phyloP scores from a whole-genome alignment of 2,797 vertebrate genomes.

The Galaxias olidus region DNA sequence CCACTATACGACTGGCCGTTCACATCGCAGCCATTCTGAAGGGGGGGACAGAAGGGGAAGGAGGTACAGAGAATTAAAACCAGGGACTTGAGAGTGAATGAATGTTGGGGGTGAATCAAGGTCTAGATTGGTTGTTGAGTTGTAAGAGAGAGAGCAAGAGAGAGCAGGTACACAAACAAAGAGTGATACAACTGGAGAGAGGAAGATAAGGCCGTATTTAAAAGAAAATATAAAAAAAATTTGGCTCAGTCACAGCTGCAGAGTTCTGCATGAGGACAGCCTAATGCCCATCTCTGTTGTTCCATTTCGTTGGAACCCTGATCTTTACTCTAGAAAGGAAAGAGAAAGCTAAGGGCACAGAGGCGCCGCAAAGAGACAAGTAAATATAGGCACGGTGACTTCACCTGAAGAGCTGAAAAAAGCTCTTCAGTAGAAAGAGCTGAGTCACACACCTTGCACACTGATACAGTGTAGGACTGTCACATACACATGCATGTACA shows the following conservation, averaged over 20 bases:
- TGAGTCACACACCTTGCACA: constrained; percentile 42
- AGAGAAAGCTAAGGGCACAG: constrained; percentile 15
- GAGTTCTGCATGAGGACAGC: background rate
- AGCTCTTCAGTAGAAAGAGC: constrained; percentile 35
- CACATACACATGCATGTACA: constrained; percentile 23
- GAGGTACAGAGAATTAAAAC: too few species aligned
- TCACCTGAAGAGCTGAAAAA: constrained; percentile 22
- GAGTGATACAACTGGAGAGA: too few species aligned
- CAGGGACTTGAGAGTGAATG: too few species aligned
- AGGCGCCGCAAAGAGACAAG: background rate
- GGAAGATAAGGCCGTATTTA: too few species aligned
- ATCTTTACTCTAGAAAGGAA: constrained; percentile 25
- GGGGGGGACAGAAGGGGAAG: constrained; percentile 17
- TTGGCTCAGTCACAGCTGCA: background rate
- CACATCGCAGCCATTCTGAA: constrained; percentile 83
- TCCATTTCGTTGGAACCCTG: constrained; percentile 13
- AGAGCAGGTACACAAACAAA: too few species aligned
- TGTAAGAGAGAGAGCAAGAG: too few species aligned
- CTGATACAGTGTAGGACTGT: too few species aligned
- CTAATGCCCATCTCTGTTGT: too few species aligned
- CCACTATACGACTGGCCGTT: constrained; percentile 89
- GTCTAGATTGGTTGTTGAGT: too few species aligned
- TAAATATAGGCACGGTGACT: background rate
- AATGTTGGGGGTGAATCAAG: too few species aligned
- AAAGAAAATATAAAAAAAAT: too few species aligned